Evolutionary conservation across 1,140 invertebrate genomes (phyloP), one percentile per base, ranked within the genome.

Genomic region (Tetraneura akinire): DNA sequence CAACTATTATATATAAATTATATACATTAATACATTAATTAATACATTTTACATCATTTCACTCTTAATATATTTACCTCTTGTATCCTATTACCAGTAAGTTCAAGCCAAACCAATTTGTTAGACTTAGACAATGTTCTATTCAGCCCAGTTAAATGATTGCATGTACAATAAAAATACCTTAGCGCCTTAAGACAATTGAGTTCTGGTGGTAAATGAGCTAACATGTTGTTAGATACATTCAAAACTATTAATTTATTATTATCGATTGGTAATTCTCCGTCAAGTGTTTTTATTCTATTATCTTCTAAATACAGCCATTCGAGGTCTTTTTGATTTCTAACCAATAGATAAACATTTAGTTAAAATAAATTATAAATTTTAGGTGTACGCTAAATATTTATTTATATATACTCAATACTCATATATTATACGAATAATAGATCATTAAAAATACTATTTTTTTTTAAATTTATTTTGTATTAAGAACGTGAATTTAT

Each of bases 231-330:
- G 83, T 92, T 87, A 13, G 89, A 90, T 1, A 91, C 91, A 83
- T 92, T 90, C 1, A 94, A 87, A 81, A 92, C 87, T 21, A 88
- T 88, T 4, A 94, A 84, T 83, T 89, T 90, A 0, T 87, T 90
- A 86, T 86, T 90, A 86, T 88, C 87, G 68, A 86, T 86, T 13
- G 92, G 92, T 81, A 94, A 84, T 85, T 94, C 91, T 32, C 90
- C 90, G 23, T 94, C 92, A 80, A 94, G 86, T 16, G 89, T 88
- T 70, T 89, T 89, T 45, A 94, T 86, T 66, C 91, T 88, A 84
- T 94, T 94, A 23, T 89, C 87, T 84, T 93, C 93, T 37, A 94
- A 89, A 74, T 93, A 90, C 51, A 94, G 87, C 90, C 92, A 93
- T 83, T 92, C 89, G 18, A 94, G 85, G 74, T 91, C 88, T 81